Base-by-base conservation (phyloP, 2,888 invertebrate species). In the Himalopsyche kuldschensis region DNA sequence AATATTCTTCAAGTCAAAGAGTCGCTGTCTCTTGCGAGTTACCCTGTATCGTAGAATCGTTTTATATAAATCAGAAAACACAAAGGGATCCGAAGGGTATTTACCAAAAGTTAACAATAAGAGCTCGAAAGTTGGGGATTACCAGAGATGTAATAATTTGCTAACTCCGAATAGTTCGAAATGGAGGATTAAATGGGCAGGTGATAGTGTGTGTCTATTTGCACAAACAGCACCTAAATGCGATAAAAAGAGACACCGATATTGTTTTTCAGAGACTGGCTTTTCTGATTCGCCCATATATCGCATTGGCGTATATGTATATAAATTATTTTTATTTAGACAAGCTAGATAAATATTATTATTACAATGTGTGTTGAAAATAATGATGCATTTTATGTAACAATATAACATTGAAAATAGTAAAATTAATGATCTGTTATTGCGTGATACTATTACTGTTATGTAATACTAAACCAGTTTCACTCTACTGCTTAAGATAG, bases 101-200 rank as follows among this genome's bases (percentile, higher is more conserved):
- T 85, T 83, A 84, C 83, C 77, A 63, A 32, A 41, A 83, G 81
- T 83, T 81, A 81, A 84, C 84, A 84, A 84, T 85, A 79, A 85
- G 79, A 77, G 80, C 78, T 79, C 78, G 35, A 78, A 81, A 84
- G 78, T 83, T 81, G 79, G 83, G 78, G 84, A 85, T 85, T 85
- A 85, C 75, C 55, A 41, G 77, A 85, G 83, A 85, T 81, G 81
- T 81, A 83, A 83, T 85, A 84, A 85, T 85, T 82, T 84, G 85
- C 79, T 48, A 80, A 30, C 35, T 55, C n/a, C 20, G 63, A 63
- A 79, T 46, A 32, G 35, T 78, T 46, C 48, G 48, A 78, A 47
- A 78, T 24, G 24, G 81, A 69, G 55, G 55, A 55, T 55, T 55
- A 55, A 55, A 24, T 55, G 10, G 55, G 55, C 55, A 55, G 55